phyloP scores from a whole-genome alignment of 2,113 vertebrate genomes.

The Anseranas semipalmata region DNA sequence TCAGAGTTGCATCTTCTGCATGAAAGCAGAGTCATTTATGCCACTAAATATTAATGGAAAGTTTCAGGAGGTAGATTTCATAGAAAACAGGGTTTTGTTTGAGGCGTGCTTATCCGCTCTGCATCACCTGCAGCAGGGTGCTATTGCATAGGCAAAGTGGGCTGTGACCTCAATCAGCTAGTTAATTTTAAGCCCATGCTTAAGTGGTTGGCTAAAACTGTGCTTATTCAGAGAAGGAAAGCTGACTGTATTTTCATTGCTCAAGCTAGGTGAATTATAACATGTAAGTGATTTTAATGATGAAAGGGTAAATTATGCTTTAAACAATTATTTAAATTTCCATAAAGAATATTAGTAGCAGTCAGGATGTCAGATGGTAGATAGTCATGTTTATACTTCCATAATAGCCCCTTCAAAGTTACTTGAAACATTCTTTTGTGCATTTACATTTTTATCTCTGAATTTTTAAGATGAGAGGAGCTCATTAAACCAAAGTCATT shows the following conservation, averaged over 20 bases:
- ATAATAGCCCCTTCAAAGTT: background rate
- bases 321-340: background rate
- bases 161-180: constrained; percentile 62
- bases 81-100: background rate
- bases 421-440: background rate
- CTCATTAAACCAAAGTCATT: background rate
- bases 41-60: background rate
- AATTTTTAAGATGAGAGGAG: constrained; percentile 25
- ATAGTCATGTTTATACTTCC: background rate
- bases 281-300: background rate
- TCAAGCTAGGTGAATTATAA: background rate
- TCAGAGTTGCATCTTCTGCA: background rate
- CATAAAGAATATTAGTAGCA: background rate
- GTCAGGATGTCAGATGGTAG: constrained; percentile 9
- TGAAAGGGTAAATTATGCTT: background rate
- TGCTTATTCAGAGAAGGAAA: constrained; percentile 45
- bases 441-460: constrained; percentile 8
- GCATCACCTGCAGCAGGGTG: constrained; percentile 21
- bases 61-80: background rate
- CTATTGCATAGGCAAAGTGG: background rate
- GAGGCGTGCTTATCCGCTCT: background rate
- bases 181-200: constrained; percentile 45
- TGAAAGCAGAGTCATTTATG: background rate
- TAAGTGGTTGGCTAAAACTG: constrained; percentile 44
- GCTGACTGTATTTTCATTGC: background rate